Conservation (phyloP, 2,113 vertebrate genomes). For the human (Homo sapiens) region GRCh38 chrX:71907501-71908000, state of each 20-base stretch:
- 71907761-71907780: slow-evolving; percentile 29
- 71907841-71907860: not conserved
- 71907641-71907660: not conserved
- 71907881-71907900: not conserved
- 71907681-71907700: not conserved
- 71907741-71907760: not conserved
- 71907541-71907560: not conserved
- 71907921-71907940: not conserved
- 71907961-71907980: not conserved
- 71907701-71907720: slow-evolving; percentile 4
- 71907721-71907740: not conserved
- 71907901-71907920: not conserved
- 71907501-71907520: not conserved
- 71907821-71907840: not conserved
- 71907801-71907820: not conserved
- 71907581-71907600: not conserved
- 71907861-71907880: not conserved
- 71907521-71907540: not conserved
- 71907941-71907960: slow-evolving; percentile 45
- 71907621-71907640: not conserved
- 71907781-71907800: not conserved
- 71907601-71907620: not conserved
- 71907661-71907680: not conserved
- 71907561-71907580: not conserved
- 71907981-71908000: slow-evolving; percentile 23